Percentiles rank a stretch among this genome's conserved stretches.
Evolutionary conservation across 30 jellyfish, hydroid and myxozoan genomes (phyloP).

Genomic region (Catostylus mosaicus): DNA sequence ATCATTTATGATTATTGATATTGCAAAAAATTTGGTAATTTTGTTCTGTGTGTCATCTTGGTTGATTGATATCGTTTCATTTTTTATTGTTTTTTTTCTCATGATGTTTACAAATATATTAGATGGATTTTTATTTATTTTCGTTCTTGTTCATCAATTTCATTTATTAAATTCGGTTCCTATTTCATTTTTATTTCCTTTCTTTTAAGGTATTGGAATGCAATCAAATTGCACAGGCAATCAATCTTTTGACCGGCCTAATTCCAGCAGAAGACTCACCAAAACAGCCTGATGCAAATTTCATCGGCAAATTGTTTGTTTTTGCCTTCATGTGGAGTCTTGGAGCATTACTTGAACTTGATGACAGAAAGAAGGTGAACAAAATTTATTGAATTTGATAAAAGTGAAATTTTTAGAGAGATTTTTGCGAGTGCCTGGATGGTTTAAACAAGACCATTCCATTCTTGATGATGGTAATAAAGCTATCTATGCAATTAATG

Average conservation of each 20-base stretch:
- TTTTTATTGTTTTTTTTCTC: too few species aligned
- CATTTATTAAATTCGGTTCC: neutral
- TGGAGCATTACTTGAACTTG: constrained; percentile 88
- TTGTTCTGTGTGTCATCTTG: too few species aligned
- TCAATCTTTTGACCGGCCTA: constrained; percentile 72
- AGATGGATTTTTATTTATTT: too few species aligned
- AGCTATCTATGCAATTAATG: too few species aligned
- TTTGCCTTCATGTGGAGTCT: constrained; percentile 91
- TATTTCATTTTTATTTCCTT: neutral
- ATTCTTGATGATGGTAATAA: too few species aligned
- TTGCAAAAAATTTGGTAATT: too few species aligned
- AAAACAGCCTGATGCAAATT: constrained; percentile 58
- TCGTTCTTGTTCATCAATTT: neutral
- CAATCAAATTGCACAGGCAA: constrained; percentile 85
- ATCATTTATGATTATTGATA: too few species aligned
- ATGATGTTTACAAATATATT: too few species aligned
- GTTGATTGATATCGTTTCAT: too few species aligned
- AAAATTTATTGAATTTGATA: neutral
- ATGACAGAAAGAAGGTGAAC: constrained; percentile 82
- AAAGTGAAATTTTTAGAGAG: too few species aligned
- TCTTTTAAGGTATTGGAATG: constrained; percentile 68
- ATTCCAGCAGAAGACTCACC: constrained; percentile 83
- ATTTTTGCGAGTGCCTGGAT: too few species aligned
- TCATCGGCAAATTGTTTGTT: constrained; percentile 71
- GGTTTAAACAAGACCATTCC: too few species aligned